These are phyloP conservation scores for Odontamblyopus rebecca DNA, from an alignment of 2,797 vertebrate species.

Conservation along the genomic window DNA sequence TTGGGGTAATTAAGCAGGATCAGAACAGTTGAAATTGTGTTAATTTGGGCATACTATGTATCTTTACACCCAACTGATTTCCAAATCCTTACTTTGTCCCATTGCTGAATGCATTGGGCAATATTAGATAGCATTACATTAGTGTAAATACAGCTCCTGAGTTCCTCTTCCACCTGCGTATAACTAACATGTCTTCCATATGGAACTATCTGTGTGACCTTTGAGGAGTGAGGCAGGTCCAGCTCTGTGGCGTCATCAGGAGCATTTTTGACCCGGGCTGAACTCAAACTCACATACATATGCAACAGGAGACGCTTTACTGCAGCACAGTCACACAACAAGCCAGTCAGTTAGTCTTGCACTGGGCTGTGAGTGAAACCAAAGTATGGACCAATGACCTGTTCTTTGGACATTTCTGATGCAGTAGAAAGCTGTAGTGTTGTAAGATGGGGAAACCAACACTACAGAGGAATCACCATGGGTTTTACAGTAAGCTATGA, in stretches of 20 bases:
- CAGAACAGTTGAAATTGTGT: no score
- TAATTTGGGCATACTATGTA: no score
- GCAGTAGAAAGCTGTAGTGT: slow-evolving; percentile 4
- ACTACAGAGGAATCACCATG: slow-evolving; percentile 25
- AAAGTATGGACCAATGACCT: slow-evolving; percentile 9
- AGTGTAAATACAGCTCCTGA: neutral
- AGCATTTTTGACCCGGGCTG: slow-evolving; percentile 47
- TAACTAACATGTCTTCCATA: slow-evolving; percentile 10
- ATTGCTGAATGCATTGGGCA: no score
- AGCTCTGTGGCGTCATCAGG: slow-evolving; percentile 51
- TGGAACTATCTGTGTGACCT: slow-evolving; percentile 58
- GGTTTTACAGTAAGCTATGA: slow-evolving; percentile 20
- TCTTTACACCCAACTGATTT: no score
- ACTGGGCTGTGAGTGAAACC: neutral
- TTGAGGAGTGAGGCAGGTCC: slow-evolving; percentile 44
- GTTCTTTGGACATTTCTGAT: slow-evolving; percentile 20
- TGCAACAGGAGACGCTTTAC: slow-evolving; percentile 22
- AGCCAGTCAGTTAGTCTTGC: slow-evolving; percentile 12
- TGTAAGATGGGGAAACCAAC: slow-evolving; percentile 24
- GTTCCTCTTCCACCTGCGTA: neutral
- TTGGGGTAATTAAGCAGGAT: no score
- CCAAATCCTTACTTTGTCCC: no score
- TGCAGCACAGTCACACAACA: slow-evolving; percentile 17
- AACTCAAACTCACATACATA: slow-evolving; percentile 27
- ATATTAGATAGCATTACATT: no score